These are phyloP conservation scores for Megalops atlanticus DNA, from an alignment of 2,113 vertebrate species.

Conservation along the genomic window DNA sequence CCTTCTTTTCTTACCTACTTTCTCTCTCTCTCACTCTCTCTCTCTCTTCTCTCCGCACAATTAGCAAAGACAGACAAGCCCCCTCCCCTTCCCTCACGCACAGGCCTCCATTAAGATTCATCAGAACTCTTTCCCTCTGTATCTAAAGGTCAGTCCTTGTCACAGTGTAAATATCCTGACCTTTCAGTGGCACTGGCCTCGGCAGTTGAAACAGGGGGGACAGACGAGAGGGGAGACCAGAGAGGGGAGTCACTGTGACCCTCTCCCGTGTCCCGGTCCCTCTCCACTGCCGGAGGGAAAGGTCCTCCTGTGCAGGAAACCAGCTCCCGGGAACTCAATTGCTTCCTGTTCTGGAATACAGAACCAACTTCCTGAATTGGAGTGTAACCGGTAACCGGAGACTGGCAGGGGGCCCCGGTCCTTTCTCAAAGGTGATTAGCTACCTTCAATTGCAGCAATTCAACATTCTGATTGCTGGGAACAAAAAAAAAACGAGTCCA, in stretches of 20 bases:
- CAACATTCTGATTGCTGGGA: not conserved
- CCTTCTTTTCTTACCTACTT: not conserved
- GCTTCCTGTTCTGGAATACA: not conserved
- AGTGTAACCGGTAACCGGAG: not conserved
- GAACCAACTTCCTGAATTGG: not conserved
- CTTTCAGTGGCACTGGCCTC: conserved; percentile 25
- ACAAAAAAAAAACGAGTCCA: not conserved
- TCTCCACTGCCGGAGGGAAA: not conserved
- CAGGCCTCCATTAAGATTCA: conserved; percentile 28
- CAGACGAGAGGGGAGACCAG: not conserved
- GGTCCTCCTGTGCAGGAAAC: not conserved
- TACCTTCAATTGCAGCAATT: not conserved
- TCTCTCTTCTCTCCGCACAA: not conserved
- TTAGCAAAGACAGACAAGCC: conserved; percentile 7
- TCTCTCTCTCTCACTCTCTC: not conserved
- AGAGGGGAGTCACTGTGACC: not conserved
- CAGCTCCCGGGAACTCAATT: not conserved
- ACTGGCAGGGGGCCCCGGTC: not conserved
- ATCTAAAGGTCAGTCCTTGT: conserved; percentile 45
- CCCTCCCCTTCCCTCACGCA: conserved; percentile 19
- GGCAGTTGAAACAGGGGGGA: not conserved
- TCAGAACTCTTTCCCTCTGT: not conserved
- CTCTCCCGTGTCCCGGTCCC: not conserved
- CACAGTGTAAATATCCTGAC: conserved; percentile 37
- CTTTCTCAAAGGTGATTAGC: not conserved